These are phyloP conservation scores for Perithous albicinctus DNA, from an alignment of 2,888 invertebrate species.

Conservation along the genomic window DNA sequence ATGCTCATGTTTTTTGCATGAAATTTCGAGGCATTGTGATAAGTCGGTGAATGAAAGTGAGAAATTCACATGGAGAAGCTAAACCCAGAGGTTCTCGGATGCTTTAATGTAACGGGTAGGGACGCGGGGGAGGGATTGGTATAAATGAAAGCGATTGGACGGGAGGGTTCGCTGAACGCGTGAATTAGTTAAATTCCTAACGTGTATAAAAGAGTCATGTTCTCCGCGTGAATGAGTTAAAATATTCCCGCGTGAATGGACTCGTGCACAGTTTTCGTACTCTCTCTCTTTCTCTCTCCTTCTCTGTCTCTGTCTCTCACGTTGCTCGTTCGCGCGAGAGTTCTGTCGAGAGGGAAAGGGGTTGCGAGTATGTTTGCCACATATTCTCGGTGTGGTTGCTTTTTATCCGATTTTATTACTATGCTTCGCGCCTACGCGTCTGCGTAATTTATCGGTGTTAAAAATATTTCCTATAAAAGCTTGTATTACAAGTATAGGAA, in stretches of 20 bases:
- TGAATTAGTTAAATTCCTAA: too few relatives aligned
- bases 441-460: too few relatives aligned
- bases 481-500: too few relatives aligned
- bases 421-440: background rate
- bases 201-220: too few relatives aligned
- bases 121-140: too few relatives aligned
- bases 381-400: background rate
- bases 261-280: slow-evolving; percentile 34
- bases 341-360: background rate
- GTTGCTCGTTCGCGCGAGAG: slow-evolving; percentile 21
- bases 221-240: too few relatives aligned
- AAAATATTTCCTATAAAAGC: background rate
- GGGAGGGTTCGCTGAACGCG: slow-evolving; percentile 21
- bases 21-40: slow-evolving; percentile 12
- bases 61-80: slow-evolving; percentile 22
- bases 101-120: slow-evolving; percentile 7
- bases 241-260: slow-evolving; percentile 66
- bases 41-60: slow-evolving; percentile 13
- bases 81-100: background rate
- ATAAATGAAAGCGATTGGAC: slow-evolving; percentile 29
- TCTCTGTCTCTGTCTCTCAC: too few relatives aligned
- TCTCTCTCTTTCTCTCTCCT: too few relatives aligned
- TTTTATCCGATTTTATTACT: background rate
- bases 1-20: background rate
- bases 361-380: background rate